Percentiles rank a stretch among this genome's conserved stretches.
Evolutionary conservation across 30 jellyfish, hydroid and myxozoan genomes (phyloP).

Genomic region (Phacellophora camtschatica): DNA sequence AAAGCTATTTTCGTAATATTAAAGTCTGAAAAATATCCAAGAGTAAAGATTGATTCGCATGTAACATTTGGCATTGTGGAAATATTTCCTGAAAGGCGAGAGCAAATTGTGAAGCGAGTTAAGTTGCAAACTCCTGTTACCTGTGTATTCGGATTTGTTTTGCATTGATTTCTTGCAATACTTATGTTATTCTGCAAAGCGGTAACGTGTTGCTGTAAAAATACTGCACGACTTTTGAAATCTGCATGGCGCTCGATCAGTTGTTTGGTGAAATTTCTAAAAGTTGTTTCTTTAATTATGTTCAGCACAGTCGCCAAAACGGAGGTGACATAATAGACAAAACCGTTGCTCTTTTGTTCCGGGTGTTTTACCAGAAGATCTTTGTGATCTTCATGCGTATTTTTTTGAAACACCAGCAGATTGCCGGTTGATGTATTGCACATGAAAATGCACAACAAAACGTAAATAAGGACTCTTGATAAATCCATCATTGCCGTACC

Average conservation of each 20-base stretch:
- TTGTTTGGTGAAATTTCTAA: background rate
- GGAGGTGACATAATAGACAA: background rate
- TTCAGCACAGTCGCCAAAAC: background rate
- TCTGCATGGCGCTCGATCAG: background rate
- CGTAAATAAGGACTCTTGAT: too few species aligned
- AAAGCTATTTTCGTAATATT: slow-evolving; percentile 11
- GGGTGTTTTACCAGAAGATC: slow-evolving; percentile 10
- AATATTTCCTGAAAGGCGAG: background rate
- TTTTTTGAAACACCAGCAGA: slow-evolving; percentile 35
- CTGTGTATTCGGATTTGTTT: background rate
- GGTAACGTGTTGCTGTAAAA: background rate
- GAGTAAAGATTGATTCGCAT: background rate
- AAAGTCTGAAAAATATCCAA: background rate
- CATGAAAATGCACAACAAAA: too few species aligned
- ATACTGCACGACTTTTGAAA: background rate
- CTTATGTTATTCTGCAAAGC: background rate
- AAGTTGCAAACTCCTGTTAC: slow-evolving; percentile 39
- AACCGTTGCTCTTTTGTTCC: background rate
- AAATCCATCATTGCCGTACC: too few species aligned
- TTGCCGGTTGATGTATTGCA: too few species aligned
- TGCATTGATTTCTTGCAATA: background rate
- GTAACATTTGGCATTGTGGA: background rate
- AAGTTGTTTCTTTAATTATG: background rate
- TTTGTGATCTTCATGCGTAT: slow-evolving; percentile 4
- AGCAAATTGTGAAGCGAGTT: background rate